Evolutionary conservation across 1,140 invertebrate species (phyloP).

Genomic region (Bombus consobrinus): DNA sequence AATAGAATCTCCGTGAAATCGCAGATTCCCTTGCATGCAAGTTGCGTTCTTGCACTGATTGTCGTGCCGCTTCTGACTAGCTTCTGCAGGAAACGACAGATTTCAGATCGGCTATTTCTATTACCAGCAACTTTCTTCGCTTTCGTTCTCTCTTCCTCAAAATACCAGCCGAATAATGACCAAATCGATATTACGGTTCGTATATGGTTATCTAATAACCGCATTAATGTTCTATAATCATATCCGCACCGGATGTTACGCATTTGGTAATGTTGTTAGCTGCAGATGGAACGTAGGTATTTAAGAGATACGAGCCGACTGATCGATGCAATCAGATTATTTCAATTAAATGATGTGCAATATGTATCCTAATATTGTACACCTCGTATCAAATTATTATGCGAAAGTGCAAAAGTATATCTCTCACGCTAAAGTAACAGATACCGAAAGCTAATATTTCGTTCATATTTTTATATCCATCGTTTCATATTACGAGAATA

Average conservation of each 20-base stretch:
- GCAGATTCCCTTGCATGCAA: slow-evolving; percentile 27
- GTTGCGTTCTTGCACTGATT: slow-evolving; percentile 31
- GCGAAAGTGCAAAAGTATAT: neutral
- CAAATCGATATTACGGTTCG: neutral
- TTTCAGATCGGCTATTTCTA: neutral
- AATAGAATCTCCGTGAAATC: slow-evolving; percentile 62
- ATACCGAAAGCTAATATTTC: too few relatives aligned
- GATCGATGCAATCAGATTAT: neutral
- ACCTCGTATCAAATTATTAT: too few relatives aligned
- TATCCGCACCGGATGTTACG: neutral
- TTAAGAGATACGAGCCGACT: neutral
- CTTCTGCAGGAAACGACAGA: neutral
- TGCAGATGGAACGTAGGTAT: neutral
- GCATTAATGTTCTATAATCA: slow-evolving; percentile 6
- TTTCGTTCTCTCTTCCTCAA: neutral
- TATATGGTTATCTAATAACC: neutral
- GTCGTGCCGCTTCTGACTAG: neutral
- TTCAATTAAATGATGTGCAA: neutral
- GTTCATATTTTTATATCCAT: too few relatives aligned
- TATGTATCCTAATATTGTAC: neutral
- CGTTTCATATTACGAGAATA: neutral
- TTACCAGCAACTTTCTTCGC: too few relatives aligned
- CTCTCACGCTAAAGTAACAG: too few relatives aligned
- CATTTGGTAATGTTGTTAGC: slow-evolving; percentile 1
- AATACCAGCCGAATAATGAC: neutral